Base-by-base conservation (phyloP, 1,140 invertebrate species). In the Sesamia nonagrioides region DNA sequence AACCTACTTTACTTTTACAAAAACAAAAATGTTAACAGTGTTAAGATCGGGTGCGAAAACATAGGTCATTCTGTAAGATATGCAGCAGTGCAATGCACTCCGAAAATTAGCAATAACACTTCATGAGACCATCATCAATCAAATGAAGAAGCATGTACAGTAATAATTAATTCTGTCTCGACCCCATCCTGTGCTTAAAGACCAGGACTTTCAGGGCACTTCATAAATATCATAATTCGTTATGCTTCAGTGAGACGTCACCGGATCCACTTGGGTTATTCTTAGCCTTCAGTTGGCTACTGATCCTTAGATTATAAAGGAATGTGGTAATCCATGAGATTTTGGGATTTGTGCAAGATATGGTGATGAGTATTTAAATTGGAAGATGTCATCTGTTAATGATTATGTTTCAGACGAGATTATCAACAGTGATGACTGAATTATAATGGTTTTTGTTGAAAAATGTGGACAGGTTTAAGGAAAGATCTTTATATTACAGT, bases 151-250 rank as follows among this genome's bases (percentile, higher is more conserved):
- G 17, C 66, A n/a, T 50, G 42, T 50, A 13, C 66, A 48, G 2
- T 69, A 50, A 45, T 45, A 69, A 69, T 33, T 48, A 48, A 69
- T 69, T 48, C 42, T 48, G 66, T 69, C 66, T 69, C 66, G 66
- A n/a, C 42, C 33, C 45, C 66, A 69, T 69, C 66, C 66, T 69
- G 66, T 33, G 42, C 42, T 56, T 37, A 27, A 54, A 50, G 50
- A 40, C 50, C 37, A 21, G 61, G 54, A 13, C 58, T 61, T 66
- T 72, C 48, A 72, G 48, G 69, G 56, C 52, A 50, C 13, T 33
- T 35, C 37, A 56, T 72, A 72, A 72, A 72, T 72, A 72, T 54
- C 27, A 72, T 56, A 69, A 72, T 72, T 56, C 69, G 69, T 72
- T 33, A 72, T 37, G 50, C 69, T 72, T 56, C 69, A 56, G 48